Percentiles rank a stretch among this genome's conserved stretches.
Conservation (phyloP, 2,113 vertebrate genomes). For the Sciurus niger region DNA sequence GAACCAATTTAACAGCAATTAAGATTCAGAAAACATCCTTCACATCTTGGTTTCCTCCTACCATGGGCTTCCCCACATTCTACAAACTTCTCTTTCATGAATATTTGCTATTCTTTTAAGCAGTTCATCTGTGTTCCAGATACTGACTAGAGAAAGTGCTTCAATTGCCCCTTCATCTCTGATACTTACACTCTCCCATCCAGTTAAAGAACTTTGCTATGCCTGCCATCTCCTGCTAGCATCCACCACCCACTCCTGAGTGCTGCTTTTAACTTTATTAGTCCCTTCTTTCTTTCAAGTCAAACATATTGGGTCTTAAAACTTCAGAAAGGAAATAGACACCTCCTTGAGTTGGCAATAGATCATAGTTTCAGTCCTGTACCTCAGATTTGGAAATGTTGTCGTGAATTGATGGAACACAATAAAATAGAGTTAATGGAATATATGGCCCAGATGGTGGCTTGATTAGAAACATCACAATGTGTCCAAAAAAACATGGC, state of each 20-base stretch:
- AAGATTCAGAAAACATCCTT: not conserved
- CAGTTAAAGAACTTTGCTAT: not conserved
- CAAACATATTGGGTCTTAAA: not conserved
- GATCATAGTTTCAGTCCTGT: not conserved
- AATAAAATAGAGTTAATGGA: not conserved
- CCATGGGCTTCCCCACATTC: not conserved
- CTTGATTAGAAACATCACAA: not conserved
- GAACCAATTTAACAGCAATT: not conserved
- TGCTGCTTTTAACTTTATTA: not conserved
- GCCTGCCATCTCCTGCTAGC: not conserved
- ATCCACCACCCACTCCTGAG: not conserved
- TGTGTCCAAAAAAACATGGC: conserved; percentile 32
- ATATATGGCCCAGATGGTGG: conserved; percentile 55
- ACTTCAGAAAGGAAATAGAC: not conserved
- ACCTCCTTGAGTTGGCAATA: not conserved
- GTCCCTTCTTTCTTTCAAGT: not conserved
- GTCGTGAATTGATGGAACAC: not conserved
- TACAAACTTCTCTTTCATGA: not conserved
- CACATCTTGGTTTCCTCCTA: not conserved
- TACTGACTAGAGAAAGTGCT: not conserved
- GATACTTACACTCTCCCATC: not conserved
- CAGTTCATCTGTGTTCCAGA: not conserved
- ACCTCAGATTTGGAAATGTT: not conserved
- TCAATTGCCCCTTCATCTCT: not conserved
- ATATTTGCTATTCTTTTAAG: not conserved